Percentiles rank a stretch among this genome's conserved stretches.
These are phyloP conservation scores for Bombus breviceps DNA, from an alignment of 1,140 invertebrate species.

Conservation along the genomic window DNA sequence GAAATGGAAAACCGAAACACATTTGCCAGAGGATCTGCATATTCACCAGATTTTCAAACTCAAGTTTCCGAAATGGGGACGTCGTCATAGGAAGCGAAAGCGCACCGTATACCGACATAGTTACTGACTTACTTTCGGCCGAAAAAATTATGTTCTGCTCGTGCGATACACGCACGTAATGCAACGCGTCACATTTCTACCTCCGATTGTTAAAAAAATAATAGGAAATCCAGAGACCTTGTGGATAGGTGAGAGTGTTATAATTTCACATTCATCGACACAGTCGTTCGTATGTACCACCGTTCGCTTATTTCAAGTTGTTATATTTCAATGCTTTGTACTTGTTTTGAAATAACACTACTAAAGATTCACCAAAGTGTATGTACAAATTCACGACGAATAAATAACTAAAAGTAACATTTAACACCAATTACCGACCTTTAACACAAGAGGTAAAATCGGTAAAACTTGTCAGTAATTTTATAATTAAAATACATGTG, in stretches of 20 bases:
- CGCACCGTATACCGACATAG: not conserved
- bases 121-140: not conserved
- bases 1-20: not conserved
- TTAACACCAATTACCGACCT: no score
- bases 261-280: not conserved
- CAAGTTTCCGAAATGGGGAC: not conserved
- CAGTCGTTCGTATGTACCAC: not conserved
- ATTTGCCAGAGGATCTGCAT: not conserved
- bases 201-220: not conserved
- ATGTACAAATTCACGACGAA: not conserved
- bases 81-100: not conserved
- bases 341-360: no score
- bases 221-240: not conserved
- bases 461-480: not conserved
- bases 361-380: no score
- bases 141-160: not conserved
- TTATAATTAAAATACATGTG: not conserved
- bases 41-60: constrained; percentile 7
- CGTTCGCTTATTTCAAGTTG: not conserved
- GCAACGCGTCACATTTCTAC: not conserved
- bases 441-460: no score
- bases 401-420: not conserved
- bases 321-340: no score
- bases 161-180: no score
- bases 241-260: not conserved